These are phyloP conservation scores for Schizothorax lantsangensis DNA, from an alignment of 2,797 vertebrate species.

Conservation along the genomic window DNA sequence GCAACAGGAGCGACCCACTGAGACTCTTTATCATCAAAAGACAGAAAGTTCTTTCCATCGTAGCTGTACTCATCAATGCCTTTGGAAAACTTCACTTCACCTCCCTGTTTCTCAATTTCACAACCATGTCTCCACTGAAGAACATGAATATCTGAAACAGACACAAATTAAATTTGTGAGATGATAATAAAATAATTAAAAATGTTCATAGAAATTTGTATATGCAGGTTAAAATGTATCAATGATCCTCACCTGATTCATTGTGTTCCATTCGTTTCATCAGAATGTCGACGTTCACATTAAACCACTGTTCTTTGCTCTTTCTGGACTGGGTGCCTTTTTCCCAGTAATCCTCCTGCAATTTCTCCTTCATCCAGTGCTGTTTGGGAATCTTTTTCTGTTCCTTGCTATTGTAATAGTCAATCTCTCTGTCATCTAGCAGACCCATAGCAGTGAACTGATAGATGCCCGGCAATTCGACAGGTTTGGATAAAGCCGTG, in stretches of 20 bases:
- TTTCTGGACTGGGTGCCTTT: conserved; percentile 61
- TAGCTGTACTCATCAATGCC: conserved; percentile 71
- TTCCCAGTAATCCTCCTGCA: conserved; percentile 57
- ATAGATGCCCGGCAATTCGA: conserved; percentile 58
- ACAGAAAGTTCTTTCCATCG: conserved; percentile 69
- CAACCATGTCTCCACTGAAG: conserved; percentile 77
- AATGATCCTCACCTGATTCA: conserved; percentile 28
- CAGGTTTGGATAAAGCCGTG: conserved; percentile 67
- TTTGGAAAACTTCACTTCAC: not conserved
- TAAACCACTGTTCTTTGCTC: conserved; percentile 68
- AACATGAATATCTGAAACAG: conserved; percentile 58
- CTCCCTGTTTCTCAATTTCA: rapidly evolving
- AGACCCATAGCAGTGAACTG: conserved; percentile 77
- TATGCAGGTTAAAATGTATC: not conserved
- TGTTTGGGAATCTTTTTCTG: conserved; percentile 68
- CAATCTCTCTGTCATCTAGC: conserved; percentile 69
- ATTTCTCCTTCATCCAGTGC: conserved; percentile 66
- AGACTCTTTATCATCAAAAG: conserved; percentile 31
- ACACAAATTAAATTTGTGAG: not conserved
- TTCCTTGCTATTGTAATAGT: conserved; percentile 68
- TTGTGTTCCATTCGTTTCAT: conserved; percentile 67
- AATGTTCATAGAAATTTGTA: not conserved
- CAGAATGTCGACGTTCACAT: conserved; percentile 75
- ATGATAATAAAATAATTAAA: not conserved
- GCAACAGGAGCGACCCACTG: conserved; percentile 62